Percentiles rank a stretch among this genome's conserved stretches.
Conservation (phyloP, 2,113 vertebrate species). For the Pterocles burchelli region DNA sequence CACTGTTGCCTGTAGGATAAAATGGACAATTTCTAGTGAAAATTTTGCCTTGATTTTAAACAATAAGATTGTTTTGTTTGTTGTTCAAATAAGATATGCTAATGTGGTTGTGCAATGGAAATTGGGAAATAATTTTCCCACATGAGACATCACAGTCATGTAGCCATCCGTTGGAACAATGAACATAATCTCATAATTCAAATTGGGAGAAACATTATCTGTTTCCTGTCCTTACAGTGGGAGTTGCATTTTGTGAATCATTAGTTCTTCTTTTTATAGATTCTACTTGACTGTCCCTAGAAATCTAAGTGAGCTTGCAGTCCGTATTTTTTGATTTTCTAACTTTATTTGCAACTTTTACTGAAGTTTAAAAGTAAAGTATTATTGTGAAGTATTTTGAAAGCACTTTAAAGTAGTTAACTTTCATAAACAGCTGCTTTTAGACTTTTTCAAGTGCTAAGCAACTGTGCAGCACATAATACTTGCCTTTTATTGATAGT, state of each 20-base stretch:
- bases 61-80: not conserved
- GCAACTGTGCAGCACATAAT: not conserved
- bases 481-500: not conserved
- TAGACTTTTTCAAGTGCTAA: not conserved
- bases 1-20: not conserved
- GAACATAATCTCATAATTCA: not conserved
- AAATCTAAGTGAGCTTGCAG: not conserved
- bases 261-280: not conserved
- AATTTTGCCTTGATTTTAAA: not conserved
- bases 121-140: constrained; percentile 6
- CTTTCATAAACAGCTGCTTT: not conserved
- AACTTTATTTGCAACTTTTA: not conserved
- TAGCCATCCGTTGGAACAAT: constrained; percentile 4
- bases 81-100: not conserved
- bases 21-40: not conserved
- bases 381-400: not conserved
- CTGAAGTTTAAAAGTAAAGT: not conserved
- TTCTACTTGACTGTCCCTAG: not conserved
- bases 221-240: not conserved
- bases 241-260: not conserved
- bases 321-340: not conserved
- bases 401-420: not conserved
- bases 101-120: not conserved
- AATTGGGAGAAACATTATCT: not conserved
- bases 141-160: not conserved